Evolutionary conservation across 2,113 vertebrate species (phyloP).

Genomic region (Gallinago jamesoni): DNA sequence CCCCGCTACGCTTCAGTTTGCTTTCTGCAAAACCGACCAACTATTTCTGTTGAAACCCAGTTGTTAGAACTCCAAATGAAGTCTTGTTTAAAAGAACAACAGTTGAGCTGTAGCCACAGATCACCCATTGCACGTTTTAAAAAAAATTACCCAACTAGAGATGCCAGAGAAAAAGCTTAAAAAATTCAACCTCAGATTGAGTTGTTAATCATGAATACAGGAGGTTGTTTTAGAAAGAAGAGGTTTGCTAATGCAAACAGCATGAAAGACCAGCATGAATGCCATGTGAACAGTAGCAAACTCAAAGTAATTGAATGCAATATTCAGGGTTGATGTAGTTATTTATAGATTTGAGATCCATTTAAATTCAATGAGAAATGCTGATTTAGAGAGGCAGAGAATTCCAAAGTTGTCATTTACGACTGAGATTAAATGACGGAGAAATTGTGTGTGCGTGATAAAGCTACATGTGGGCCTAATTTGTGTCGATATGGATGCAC

Average conservation of each 20-base stretch:
- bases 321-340: constrained; percentile 24
- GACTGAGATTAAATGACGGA: neutral
- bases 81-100: neutral
- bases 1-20: neutral
- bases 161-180: neutral
- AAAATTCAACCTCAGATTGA: neutral
- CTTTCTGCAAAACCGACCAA: neutral
- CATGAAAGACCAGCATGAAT: constrained; percentile 15
- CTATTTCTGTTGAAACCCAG: neutral
- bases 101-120: neutral
- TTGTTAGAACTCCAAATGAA: neutral
- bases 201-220: neutral
- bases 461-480: constrained; percentile 41
- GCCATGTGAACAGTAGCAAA: neutral
- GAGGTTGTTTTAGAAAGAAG: constrained; percentile 1
- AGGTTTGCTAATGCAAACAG: constrained; percentile 32
- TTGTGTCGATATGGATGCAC: constrained; percentile 14
- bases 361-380: constrained; percentile 65
- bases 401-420: constrained; percentile 48
- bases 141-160: neutral
- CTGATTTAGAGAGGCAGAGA: constrained; percentile 52
- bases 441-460: constrained; percentile 55
- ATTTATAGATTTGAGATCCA: constrained; percentile 66
- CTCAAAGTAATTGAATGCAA: constrained; percentile 25
- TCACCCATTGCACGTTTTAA: neutral